These are phyloP conservation scores for Apis florea DNA, from an alignment of 1,140 invertebrate species.

Conservation along the genomic window DNA sequence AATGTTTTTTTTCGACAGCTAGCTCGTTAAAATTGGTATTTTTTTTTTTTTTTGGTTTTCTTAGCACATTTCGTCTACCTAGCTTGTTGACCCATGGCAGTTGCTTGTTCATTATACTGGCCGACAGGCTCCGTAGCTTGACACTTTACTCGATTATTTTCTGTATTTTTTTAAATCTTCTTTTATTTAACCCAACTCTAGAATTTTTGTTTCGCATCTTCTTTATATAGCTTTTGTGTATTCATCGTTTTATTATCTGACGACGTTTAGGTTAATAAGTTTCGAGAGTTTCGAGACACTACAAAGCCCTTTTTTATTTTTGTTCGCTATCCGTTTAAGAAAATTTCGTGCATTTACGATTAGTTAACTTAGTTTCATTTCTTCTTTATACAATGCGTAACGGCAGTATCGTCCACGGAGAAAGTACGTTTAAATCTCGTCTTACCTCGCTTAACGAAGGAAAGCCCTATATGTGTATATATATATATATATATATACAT, in stretches of 20 bases:
- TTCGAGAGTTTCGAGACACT: constrained; percentile 66
- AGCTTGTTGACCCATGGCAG: constrained; percentile 75
- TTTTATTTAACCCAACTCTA: constrained; percentile 49
- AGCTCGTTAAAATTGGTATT: constrained; percentile 73
- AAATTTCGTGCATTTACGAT: constrained; percentile 67
- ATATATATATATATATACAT: constrained; percentile 30
- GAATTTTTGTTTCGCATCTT: constrained; percentile 42
- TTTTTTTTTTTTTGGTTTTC: constrained; percentile 41
- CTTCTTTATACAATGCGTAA: constrained; percentile 68
- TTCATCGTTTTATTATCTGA: constrained; percentile 57
- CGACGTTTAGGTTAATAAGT: constrained; percentile 61
- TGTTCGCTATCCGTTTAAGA: constrained; percentile 62
- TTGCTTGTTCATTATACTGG: constrained; percentile 75
- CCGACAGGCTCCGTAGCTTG: constrained; percentile 72
- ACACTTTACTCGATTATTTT: constrained; percentile 66
- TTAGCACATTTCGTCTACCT: constrained; percentile 72
- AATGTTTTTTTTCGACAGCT: constrained; percentile 66
- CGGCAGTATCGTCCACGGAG: constrained; percentile 73
- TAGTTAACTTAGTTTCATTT: constrained; percentile 64
- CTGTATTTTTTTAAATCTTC: constrained; percentile 47
- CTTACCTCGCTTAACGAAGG: constrained; percentile 68
- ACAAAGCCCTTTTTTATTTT: constrained; percentile 62
- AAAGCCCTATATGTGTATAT: constrained; percentile 59
- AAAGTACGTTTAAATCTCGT: constrained; percentile 69
- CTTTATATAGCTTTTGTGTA: constrained; percentile 33